These are phyloP conservation scores for Dendronephthya gigantea DNA, from an alignment of 64 coral and sea anemone genomes.

Conservation along the genomic window DNA sequence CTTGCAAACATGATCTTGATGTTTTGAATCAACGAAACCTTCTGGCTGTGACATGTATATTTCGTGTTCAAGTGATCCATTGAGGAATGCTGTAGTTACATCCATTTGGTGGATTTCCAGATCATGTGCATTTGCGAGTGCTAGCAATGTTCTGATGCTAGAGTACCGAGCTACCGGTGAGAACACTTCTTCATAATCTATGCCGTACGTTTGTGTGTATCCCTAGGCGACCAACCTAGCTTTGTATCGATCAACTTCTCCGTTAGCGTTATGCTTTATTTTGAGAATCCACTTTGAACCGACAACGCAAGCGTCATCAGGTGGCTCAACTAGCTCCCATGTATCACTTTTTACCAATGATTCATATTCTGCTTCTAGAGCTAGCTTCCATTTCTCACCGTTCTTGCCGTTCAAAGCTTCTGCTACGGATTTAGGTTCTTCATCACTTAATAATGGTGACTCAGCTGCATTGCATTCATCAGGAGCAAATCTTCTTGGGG, in stretches of 20 bases:
- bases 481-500: slow-evolving; percentile 2
- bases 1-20: slow-evolving; percentile 16
- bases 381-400: background rate
- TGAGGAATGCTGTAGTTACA: slow-evolving; percentile 32
- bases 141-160: slow-evolving; percentile 24
- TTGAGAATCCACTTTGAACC: slow-evolving; percentile 37
- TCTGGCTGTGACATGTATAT: slow-evolving; percentile 27
- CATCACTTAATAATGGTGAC: background rate
- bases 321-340: slow-evolving; percentile 9
- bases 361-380: slow-evolving; percentile 2
- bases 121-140: slow-evolving; percentile 12
- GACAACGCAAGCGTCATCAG: slow-evolving; percentile 1
- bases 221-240: slow-evolving; percentile 26
- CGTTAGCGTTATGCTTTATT: slow-evolving; percentile 14
- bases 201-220: slow-evolving; percentile 21
- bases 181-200: slow-evolving; percentile 35
- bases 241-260: slow-evolving; percentile 25
- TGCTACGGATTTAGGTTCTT: slow-evolving; percentile 22
- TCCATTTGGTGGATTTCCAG: slow-evolving; percentile 33
- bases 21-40: slow-evolving; percentile 18
- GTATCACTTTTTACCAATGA: slow-evolving; percentile 13
- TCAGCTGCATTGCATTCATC: background rate
- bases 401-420: slow-evolving; percentile 32
- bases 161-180: slow-evolving; percentile 25
- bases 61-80: slow-evolving; percentile 22